Base-by-base conservation (phyloP, 2,888 invertebrate species). In the Euzophera pinguis region DNA sequence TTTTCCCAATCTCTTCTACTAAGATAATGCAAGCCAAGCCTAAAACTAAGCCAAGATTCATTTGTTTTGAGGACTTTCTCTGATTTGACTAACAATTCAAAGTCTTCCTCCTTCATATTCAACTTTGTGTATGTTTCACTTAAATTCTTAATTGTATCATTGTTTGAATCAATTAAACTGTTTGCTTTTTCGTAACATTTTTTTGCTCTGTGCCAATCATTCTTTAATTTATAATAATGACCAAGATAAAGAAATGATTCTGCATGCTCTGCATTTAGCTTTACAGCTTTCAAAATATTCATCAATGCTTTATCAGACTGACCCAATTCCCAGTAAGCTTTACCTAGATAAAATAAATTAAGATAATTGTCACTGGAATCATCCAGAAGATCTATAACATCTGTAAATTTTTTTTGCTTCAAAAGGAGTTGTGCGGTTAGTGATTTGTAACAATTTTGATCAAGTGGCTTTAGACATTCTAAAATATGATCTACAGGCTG, bases 111-210 rank as follows among this genome's bases (percentile, higher is more conserved):
- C 75, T 92, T 93, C 61, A 95, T 93, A 57, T 93, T 92, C 41
- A 93, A 73, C 63, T 93, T 90, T 53, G 93, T 91, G 69, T 97
- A 95, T 34, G 94, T 91, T 68, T 94, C 94, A 82, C 96, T 96
- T 42, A 98, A 88, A 60, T 93, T 92, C 63, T 93, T 92, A 8
- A 95, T 94, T 55, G 94, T 94, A 64, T 92, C 91, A 32, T 92
- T 91, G 56, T 93, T 93, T 53, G 86, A 81, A 9, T 92, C 91
- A 84, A 96, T 94, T 1, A 98, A 89, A 69, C 93, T 93, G 60
- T 95, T 92, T 39, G 96, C 94, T 79, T 96, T 97, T 81, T 97
- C 95, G 77, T 94, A 97, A 80, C 97, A 98, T 72, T 95, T 94
- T 60, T 92, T 92, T 0, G 97, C 94, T 66, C 96, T 94, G 48